Conservation (phyloP, 92 coral and sea anemone species). For the Epizoanthus illoricatus region DNA sequence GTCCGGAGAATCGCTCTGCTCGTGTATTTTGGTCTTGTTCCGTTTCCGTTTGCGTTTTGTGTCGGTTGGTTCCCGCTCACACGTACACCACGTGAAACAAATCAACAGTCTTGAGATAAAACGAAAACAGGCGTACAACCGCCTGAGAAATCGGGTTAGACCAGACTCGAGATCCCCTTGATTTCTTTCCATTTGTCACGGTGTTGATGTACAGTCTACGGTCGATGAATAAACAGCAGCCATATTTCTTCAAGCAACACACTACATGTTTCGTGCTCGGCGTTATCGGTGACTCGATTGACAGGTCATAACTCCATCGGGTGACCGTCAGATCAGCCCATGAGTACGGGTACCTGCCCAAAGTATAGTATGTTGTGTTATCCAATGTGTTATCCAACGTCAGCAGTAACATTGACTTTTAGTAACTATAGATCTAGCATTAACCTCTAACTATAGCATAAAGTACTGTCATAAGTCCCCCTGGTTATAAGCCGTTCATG, state of each 20-base stretch:
- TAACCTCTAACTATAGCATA: too few species aligned
- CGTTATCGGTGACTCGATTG: neutral
- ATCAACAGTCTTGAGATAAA: conserved; percentile 75
- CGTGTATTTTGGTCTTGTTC: conserved; percentile 13
- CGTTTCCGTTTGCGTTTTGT: conserved; percentile 8
- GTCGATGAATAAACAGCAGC: neutral
- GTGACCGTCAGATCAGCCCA: neutral
- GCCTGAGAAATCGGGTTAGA: conserved; percentile 71
- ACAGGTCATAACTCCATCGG: neutral
- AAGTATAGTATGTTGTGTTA: too few species aligned
- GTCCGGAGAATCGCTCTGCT: conserved; percentile 7
- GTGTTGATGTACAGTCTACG: too few species aligned
- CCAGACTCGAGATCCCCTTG: conserved; percentile 72
- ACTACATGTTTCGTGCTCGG: too few species aligned
- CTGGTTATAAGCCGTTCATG: too few species aligned
- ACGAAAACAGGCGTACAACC: conserved; percentile 78
- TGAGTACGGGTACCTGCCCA: neutral
- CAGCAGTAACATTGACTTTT: too few species aligned
- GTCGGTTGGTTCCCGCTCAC: conserved; percentile 45
- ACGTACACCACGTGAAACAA: conserved; percentile 81
- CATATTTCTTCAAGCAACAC: neutral
- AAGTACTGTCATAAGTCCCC: too few species aligned
- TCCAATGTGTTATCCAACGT: too few species aligned
- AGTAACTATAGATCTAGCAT: too few species aligned
- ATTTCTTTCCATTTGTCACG: conserved; percentile 42